Evolutionary conservation across 2,113 vertebrate species (phyloP), one percentile per base, ranked within the genome.

Genomic region (Periophthalmus modestus): DNA sequence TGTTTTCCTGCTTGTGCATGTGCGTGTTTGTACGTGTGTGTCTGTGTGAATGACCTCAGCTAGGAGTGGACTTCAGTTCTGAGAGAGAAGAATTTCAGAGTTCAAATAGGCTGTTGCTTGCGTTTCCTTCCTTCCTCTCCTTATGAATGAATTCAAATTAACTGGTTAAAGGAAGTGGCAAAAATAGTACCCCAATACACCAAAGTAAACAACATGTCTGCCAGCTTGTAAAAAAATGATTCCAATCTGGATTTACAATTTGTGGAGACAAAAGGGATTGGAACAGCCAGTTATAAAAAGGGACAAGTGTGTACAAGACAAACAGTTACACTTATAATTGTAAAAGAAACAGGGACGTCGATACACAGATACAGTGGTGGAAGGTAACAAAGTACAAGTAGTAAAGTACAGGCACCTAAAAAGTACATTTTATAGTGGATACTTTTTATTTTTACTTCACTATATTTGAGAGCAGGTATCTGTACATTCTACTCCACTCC

Each of bases 51-150:
- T 88, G 88, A 89, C 88, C 82, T 85, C 81, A 86, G 58, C 24
- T 23, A 75, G 81, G 76, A 83, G 18, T 71, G 86, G 82, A 89
- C 89, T 89, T 87, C 77, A 88, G 87, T 81, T 85, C 48, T 55
- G 77, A 70, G 81, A 61, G 71, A 79, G 77, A 75, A 52, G 67
- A 48, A 74, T 14, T 71, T 78, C 84, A 86, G 85, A 77, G 47
- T 16, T 67, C 55, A 74, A 83, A 80, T 79, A 88, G 78, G 69
- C 71, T 61, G 24, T 34, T 34, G 28, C 16, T 18, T 19, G 28
- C 7, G 16, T 76, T 91, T 90, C 87, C 89, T 91, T 87, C 86
- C 79, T 72, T 77, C 65, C 81, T 46, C 18, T 72, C 18, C 54
- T 46, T 48, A 65, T 70, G 66, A 2, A 81, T 74, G 59, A 79